These are phyloP conservation scores for Mantis religiosa DNA, from an alignment of 2,888 invertebrate genomes.

Conservation along the genomic window DNA sequence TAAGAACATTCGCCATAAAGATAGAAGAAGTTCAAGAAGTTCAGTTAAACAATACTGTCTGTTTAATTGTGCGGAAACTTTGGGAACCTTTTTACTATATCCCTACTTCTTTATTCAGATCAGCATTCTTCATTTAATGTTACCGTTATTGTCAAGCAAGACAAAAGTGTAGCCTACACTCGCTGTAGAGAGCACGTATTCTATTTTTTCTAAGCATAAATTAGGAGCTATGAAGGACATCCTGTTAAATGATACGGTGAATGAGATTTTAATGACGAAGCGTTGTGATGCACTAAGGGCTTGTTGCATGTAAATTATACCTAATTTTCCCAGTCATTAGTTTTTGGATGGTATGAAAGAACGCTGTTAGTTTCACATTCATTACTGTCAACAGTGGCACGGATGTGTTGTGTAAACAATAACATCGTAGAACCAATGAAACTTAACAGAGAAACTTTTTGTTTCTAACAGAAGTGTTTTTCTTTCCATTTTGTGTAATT, in stretches of 20 bases:
- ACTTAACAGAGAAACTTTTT: too few relatives aligned
- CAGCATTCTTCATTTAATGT: background rate
- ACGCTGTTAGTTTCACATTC: background rate
- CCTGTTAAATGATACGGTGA: background rate
- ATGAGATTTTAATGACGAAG: background rate
- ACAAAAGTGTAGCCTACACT: background rate
- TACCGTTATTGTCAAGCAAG: background rate
- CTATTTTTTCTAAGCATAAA: background rate
- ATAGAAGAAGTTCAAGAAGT: too few relatives aligned
- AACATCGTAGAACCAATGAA: too few relatives aligned
- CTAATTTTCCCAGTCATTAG: background rate
- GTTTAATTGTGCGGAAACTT: too few relatives aligned
- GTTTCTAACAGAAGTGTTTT: too few relatives aligned
- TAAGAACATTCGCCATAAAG: too few relatives aligned
- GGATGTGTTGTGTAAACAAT: too few relatives aligned
- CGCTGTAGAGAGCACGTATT: background rate
- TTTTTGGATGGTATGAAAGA: background rate
- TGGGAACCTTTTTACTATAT: too few relatives aligned
- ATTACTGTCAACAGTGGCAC: too few relatives aligned
- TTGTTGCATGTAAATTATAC: background rate
- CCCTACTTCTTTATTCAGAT: too few relatives aligned
- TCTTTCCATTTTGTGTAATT: too few relatives aligned
- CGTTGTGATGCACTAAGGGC: background rate
- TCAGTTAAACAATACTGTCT: too few relatives aligned
- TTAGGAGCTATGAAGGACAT: background rate